Evolutionary conservation across 1,140 invertebrate species (phyloP).

Genomic region (Drosophila parabipectinata): DNA sequence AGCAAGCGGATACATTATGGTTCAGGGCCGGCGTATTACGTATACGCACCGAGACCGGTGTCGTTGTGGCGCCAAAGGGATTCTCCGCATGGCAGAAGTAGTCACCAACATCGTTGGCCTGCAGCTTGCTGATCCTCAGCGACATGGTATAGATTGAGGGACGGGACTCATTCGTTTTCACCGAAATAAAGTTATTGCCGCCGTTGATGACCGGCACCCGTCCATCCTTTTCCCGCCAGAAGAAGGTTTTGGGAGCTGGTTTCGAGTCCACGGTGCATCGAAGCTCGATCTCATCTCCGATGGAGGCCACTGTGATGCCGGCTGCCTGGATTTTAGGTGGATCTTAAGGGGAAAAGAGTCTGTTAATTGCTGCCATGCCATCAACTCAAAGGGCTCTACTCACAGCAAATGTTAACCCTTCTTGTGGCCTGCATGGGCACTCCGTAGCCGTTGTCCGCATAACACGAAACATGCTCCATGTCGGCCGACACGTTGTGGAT

Average conservation of each 20-base stretch:
- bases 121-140: slow-evolving; percentile 89
- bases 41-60: slow-evolving; percentile 89
- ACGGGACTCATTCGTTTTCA: slow-evolving; percentile 74
- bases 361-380: background rate
- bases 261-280: slow-evolving; percentile 91
- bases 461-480: slow-evolving; percentile 93
- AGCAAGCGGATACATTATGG: slow-evolving; percentile 90
- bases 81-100: slow-evolving; percentile 94
- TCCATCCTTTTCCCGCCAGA: slow-evolving; percentile 90
- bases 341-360: slow-evolving; percentile 84
- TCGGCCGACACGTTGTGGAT: slow-evolving; percentile 92
- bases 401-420: slow-evolving; percentile 91
- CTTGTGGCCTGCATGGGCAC: slow-evolving; percentile 92
- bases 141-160: slow-evolving; percentile 89
- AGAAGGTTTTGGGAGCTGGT: slow-evolving; percentile 91
- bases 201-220: slow-evolving; percentile 89
- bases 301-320: slow-evolving; percentile 89
- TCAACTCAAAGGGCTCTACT: slow-evolving; percentile 83
- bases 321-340: slow-evolving; percentile 90
- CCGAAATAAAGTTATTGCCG: slow-evolving; percentile 88
- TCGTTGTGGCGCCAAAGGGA: slow-evolving; percentile 89
- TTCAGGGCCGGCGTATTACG: slow-evolving; percentile 85
- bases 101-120: slow-evolving; percentile 89
- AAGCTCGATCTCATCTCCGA: slow-evolving; percentile 89
- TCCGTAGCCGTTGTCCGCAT: slow-evolving; percentile 93